These are phyloP conservation scores for Diorhabda elongata DNA, from an alignment of 1,140 invertebrate species.

Conservation along the genomic window DNA sequence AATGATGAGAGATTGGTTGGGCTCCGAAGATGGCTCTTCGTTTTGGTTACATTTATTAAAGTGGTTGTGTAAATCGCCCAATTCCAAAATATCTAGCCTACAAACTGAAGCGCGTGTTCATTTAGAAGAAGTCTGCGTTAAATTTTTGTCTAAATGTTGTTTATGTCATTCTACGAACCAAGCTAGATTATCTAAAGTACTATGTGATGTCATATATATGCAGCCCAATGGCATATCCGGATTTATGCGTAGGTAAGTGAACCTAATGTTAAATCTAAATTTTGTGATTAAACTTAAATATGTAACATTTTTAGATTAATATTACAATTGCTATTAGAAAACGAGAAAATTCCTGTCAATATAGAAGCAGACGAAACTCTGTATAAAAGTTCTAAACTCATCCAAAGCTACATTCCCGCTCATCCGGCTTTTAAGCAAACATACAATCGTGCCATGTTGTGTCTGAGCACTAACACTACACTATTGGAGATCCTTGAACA, in stretches of 20 bases:
- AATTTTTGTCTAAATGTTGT: slow-evolving; percentile 73
- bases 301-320: slow-evolving; percentile 53
- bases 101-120: slow-evolving; percentile 57
- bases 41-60: slow-evolving; percentile 81
- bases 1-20: slow-evolving; percentile 82
- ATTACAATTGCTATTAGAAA: slow-evolving; percentile 78
- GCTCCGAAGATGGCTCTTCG: slow-evolving; percentile 66
- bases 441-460: slow-evolving; percentile 61
- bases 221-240: slow-evolving; percentile 72
- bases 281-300: not conserved
- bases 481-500: slow-evolving; percentile 52
- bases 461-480: slow-evolving; percentile 70
- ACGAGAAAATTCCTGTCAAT: slow-evolving; percentile 71
- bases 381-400: slow-evolving; percentile 43
- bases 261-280: not conserved
- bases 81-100: slow-evolving; percentile 47
- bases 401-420: slow-evolving; percentile 45
- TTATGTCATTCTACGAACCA: slow-evolving; percentile 83
- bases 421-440: slow-evolving; percentile 48
- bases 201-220: slow-evolving; percentile 68
- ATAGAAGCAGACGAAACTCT: slow-evolving; percentile 45
- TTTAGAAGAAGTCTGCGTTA: slow-evolving; percentile 70
- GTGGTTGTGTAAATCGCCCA: slow-evolving; percentile 61
- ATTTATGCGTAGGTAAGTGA: slow-evolving; percentile 66
- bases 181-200: slow-evolving; percentile 71